These are phyloP conservation scores for Habroteleia sp. DNA, from an alignment of 2,888 invertebrate species.

Conservation along the genomic window DNA sequence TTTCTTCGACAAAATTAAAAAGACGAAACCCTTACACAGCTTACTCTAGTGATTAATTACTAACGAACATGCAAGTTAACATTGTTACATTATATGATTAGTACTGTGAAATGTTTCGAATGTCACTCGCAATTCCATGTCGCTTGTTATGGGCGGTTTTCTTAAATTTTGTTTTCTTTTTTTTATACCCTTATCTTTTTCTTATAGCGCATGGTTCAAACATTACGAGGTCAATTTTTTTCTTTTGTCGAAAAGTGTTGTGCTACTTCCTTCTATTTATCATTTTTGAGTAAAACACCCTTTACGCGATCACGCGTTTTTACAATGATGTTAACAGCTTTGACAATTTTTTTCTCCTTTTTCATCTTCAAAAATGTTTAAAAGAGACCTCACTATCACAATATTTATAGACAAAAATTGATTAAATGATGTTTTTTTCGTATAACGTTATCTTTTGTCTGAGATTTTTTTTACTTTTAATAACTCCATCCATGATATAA, in stretches of 20 bases:
- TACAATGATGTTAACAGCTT: slow-evolving; percentile 21
- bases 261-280: slow-evolving; percentile 11
- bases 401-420: slow-evolving; percentile 42
- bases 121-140: slow-evolving; percentile 62
- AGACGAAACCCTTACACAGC: slow-evolving; percentile 65
- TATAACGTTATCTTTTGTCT: neutral
- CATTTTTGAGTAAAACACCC: slow-evolving; percentile 5
- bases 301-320: neutral
- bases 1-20: slow-evolving; percentile 47
- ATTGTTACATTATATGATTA: slow-evolving; percentile 66
- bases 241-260: slow-evolving; percentile 39
- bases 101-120: slow-evolving; percentile 66
- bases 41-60: slow-evolving; percentile 65
- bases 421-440: neutral
- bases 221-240: slow-evolving; percentile 48
- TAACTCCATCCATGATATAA: slow-evolving; percentile 28
- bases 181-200: slow-evolving; percentile 3
- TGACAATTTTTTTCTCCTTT: slow-evolving; percentile 18
- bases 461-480: slow-evolving; percentile 17
- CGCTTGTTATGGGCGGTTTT: slow-evolving; percentile 30
- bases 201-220: slow-evolving; percentile 41
- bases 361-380: slow-evolving; percentile 25
- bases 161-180: slow-evolving; percentile 8
- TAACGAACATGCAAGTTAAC: slow-evolving; percentile 69
- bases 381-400: slow-evolving; percentile 47